These are phyloP conservation scores for Lepidocyrtoides sp. DNA, from an alignment of 2,888 invertebrate species.

Conservation along the genomic window DNA sequence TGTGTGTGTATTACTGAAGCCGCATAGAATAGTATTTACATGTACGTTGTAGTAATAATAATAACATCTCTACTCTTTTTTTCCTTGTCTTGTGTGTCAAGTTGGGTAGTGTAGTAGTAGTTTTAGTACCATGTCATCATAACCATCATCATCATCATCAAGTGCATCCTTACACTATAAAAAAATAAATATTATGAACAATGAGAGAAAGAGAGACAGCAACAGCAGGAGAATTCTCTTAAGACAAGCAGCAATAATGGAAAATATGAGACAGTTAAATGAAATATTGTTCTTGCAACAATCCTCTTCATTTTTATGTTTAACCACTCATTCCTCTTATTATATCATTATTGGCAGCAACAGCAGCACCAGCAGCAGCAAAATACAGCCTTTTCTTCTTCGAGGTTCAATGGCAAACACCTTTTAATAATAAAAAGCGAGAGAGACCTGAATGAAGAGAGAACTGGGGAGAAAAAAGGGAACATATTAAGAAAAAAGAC, in stretches of 20 bases:
- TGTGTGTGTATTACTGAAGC: neutral
- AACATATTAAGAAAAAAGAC: neutral
- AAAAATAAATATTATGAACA: too few relatives aligned
- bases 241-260: neutral
- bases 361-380: neutral
- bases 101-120: constrained; percentile 17
- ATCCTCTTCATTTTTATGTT: constrained; percentile 28
- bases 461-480: neutral
- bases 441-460: neutral
- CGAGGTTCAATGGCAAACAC: neutral
- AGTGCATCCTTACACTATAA: neutral
- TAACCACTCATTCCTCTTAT: neutral
- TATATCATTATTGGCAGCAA: constrained; percentile 7
- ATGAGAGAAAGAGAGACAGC: neutral
- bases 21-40: neutral
- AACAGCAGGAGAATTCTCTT: neutral
- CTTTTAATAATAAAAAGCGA: neutral
- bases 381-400: constrained; percentile 20
- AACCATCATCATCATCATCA: neutral
- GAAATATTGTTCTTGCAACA: neutral
- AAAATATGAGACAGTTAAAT: neutral
- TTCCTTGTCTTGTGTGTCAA: neutral
- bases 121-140: neutral
- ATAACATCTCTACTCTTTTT: constrained; percentile 18
- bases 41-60: neutral